Base-by-base conservation (phyloP, 2,113 vertebrate species). In the Chloropsis cyanopogon region DNA sequence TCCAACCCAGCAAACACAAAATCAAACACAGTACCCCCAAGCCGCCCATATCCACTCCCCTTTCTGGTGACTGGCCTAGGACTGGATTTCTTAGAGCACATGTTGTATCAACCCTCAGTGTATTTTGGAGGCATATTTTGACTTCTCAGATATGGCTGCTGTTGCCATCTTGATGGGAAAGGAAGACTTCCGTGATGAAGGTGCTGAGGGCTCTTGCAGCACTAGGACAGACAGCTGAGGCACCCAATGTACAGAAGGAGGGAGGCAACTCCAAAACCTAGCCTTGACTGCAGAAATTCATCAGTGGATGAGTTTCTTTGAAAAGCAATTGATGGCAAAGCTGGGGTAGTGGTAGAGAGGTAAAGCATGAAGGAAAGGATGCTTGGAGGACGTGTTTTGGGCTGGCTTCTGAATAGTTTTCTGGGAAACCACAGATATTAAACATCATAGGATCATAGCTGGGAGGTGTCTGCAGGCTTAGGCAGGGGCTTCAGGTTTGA, bases 41-140 rank as follows among this genome's bases (percentile, higher is more conserved):
- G 20, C 20, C 2, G 13, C n/a, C 7, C 0, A 0, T 24, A 79
- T 10, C 53, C 25, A 25, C 22, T 44, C 17, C 26, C 28, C 10
- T 78, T 73, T 50, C 24, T 29, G 24, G 35, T 68, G 50, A 23
- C 57, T 39, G 31, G 33, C 18, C 61, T 56, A 19, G 47, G 33
- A 72, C 37, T 69, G 15, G n/a, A 56, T 66, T 83, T 83, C n/a
- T 54, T 33, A 44, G 29, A 20, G 47, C 17, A 29, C 4, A 28
- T 12, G 7, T 57, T 76, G 15, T 24, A 68, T 17, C 31, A 82
- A 6, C 25, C 8, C 19, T 25, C 44, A 47, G 14, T 82, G 42
- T 91, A 59, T 57, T 92, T 56, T 44, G 59, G 33, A 57, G 61
- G 85, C 12, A 11, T 53, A 70, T 50, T 68, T 50, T 39, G 21